phyloP scores from a whole-genome alignment of 2,113 vertebrate species.

The Columba livia region DNA sequence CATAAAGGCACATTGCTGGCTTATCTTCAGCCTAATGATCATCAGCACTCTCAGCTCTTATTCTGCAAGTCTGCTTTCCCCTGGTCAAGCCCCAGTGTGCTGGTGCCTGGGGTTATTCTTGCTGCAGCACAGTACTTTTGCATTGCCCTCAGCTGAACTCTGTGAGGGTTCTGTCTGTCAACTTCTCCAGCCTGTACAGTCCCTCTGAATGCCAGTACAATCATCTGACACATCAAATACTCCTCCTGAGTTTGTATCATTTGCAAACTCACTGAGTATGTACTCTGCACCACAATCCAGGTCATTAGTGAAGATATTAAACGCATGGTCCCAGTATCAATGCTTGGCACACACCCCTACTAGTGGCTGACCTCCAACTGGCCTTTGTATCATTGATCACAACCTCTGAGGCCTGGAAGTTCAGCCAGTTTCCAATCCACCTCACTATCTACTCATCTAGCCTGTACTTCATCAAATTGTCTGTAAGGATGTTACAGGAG shows the following conservation, averaged over 20 bases:
- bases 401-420: background rate
- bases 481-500: background rate
- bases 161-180: background rate
- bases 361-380: background rate
- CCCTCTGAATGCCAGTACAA: too few relatives aligned
- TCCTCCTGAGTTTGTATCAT: too few relatives aligned
- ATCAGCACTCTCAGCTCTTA: background rate
- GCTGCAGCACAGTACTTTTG: background rate
- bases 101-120: background rate
- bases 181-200: too few relatives aligned
- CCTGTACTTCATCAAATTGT: background rate
- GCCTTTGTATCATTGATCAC: accelerated
- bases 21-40: background rate
- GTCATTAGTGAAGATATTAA: too few relatives aligned
- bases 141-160: background rate
- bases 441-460: background rate
- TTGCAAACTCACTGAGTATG: too few relatives aligned
- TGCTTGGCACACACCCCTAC: background rate
- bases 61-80: background rate
- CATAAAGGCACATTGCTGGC: background rate
- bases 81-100: accelerated
- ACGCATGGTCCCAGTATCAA: background rate
- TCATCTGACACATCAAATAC: too few relatives aligned
- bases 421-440: background rate
- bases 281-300: too few relatives aligned